Conservation (phyloP, 1,140 invertebrate genomes). For the Panulirus ornatus region DNA sequence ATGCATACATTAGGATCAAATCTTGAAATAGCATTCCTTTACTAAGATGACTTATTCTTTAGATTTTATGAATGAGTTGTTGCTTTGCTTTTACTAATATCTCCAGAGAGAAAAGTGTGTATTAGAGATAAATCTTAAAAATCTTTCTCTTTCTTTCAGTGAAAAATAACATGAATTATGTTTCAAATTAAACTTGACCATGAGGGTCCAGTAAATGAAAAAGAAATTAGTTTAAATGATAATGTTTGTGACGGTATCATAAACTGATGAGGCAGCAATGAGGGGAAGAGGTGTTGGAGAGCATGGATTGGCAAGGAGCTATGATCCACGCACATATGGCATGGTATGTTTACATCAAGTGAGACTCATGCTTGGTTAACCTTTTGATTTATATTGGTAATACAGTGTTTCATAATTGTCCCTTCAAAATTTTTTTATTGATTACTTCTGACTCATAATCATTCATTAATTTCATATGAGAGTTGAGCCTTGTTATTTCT, state of each 20-base stretch:
- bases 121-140: too few species aligned
- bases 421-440: neutral
- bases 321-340: conserved; percentile 53
- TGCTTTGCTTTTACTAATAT: too few species aligned
- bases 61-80: too few species aligned
- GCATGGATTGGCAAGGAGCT: conserved; percentile 15
- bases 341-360: conserved; percentile 42
- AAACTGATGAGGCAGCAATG: neutral
- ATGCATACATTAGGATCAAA: too few species aligned
- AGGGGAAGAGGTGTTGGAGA: conserved; percentile 18
- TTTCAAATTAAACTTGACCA: neutral
- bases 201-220: neutral
- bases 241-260: conserved; percentile 11
- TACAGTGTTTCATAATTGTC: neutral
- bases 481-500: too few species aligned
- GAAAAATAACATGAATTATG: conserved; percentile 11
- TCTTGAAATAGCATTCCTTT: too few species aligned
- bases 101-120: too few species aligned
- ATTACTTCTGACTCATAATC: neutral
- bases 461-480: too few species aligned
- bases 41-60: too few species aligned
- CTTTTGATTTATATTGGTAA: too few species aligned
- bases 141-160: conserved; percentile 12
- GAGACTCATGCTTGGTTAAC: too few species aligned
- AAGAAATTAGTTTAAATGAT: neutral